phyloP scores from a whole-genome alignment of 1,140 invertebrate genomes.

The Venturia canescens region DNA sequence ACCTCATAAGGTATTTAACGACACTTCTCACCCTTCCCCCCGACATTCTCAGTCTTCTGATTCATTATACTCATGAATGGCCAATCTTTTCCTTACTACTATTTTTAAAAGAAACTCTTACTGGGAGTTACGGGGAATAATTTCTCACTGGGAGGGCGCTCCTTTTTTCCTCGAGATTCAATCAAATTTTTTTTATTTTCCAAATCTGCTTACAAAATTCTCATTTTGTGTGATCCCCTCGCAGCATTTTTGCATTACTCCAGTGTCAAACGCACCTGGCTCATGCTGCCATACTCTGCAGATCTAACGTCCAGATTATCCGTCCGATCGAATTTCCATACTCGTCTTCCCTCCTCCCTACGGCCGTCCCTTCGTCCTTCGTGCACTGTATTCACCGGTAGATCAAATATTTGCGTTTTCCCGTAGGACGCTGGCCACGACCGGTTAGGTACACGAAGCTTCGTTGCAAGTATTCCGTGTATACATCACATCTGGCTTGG shows the following conservation, averaged over 20 bases:
- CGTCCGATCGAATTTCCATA: conserved; percentile 23
- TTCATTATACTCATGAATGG: neutral
- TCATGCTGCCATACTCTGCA: neutral
- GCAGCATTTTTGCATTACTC: conserved; percentile 2
- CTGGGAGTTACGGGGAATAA: no score
- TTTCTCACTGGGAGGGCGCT: no score
- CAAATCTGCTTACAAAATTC: no score
- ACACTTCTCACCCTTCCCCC: neutral
- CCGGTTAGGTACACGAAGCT: neutral
- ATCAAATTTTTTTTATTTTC: no score
- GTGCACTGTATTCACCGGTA: conserved; percentile 23
- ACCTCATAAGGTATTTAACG: conserved; percentile 70
- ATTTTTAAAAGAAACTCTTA: no score
- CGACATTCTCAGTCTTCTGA: neutral
- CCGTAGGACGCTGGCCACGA: neutral
- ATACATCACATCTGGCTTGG: neutral
- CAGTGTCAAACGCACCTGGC: neutral
- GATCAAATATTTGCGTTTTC: conserved; percentile 34
- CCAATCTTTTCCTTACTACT: no score
- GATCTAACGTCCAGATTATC: neutral
- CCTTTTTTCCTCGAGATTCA: no score
- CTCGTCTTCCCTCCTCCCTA: neutral
- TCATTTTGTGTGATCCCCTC: no score
- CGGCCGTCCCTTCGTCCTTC: neutral
- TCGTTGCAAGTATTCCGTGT: neutral